Percentiles rank a stretch among this genome's conserved stretches.
Evolutionary conservation across 2,113 vertebrate genomes (phyloP).

Genomic region (Dinomys branickii): DNA sequence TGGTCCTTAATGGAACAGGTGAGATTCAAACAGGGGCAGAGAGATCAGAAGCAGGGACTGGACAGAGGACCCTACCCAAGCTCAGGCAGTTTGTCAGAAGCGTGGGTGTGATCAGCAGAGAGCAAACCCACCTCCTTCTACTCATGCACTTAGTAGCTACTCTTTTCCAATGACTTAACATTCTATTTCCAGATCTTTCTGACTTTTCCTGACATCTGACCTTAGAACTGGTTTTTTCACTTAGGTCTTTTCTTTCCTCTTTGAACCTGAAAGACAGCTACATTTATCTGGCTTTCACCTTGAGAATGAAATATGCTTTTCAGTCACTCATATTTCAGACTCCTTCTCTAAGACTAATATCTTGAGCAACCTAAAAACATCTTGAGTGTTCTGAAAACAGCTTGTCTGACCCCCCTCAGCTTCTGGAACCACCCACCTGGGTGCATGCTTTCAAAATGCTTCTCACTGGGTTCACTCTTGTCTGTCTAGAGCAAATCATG

Average conservation of each 20-base stretch:
- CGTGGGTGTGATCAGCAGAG: neutral
- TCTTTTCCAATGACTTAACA: neutral
- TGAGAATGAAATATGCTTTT: neutral
- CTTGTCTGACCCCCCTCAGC: too few species aligned
- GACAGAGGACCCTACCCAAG: neutral
- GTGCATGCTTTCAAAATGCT: neutral
- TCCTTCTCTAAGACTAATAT: neutral
- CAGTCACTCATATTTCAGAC: neutral
- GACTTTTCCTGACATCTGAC: neutral
- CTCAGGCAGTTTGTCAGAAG: accelerated
- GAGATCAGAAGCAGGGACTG: neutral
- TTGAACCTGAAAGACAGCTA: neutral
- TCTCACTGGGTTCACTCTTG: neutral
- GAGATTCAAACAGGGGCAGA: neutral
- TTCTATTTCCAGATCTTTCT: neutral
- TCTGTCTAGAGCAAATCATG: neutral
- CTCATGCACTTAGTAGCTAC: neutral
- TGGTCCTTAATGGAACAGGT: too few species aligned
- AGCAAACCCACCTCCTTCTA: accelerated
- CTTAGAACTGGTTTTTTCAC: neutral
- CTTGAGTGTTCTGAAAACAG: neutral
- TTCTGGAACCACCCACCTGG: neutral
- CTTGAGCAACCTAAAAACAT: neutral
- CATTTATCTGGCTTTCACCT: neutral
- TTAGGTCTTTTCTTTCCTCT: neutral